A percentile compares a stretch with the other conserved stretches of the same genome.
Conservation (phyloP, 2,888 invertebrate genomes). For the Ectemnius continuus region DNA sequence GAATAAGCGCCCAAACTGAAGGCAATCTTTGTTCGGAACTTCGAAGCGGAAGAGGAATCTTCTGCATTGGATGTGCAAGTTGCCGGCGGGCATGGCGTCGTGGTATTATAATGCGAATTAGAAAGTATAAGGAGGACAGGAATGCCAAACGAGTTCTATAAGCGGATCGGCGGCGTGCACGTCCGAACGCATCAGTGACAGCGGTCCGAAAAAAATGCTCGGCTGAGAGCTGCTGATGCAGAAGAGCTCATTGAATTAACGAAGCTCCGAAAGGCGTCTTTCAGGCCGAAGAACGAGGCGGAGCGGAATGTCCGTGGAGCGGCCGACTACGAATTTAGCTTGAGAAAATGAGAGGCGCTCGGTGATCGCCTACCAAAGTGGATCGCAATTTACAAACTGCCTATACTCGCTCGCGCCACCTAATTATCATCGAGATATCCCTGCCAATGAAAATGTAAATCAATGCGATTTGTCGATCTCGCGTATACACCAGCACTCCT, state of each 20-base stretch:
- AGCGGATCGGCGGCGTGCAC: background rate
- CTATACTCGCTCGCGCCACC: background rate
- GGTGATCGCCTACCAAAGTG: conserved; percentile 16
- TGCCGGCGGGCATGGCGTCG: conserved; percentile 13
- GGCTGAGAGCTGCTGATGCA: background rate
- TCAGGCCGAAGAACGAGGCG: background rate
- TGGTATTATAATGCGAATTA: conserved; percentile 26
- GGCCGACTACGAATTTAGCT: background rate
- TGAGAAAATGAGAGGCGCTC: background rate
- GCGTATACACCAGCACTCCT: too few species aligned
- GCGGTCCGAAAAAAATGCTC: background rate
- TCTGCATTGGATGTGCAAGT: background rate
- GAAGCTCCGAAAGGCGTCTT: background rate
- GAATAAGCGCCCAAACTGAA: too few species aligned
- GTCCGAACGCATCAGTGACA: background rate
- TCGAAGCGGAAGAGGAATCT: too few species aligned
- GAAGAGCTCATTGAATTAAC: background rate
- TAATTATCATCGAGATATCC: background rate
- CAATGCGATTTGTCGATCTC: too few species aligned
- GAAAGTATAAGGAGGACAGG: conserved; percentile 10
- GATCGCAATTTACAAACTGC: conserved; percentile 23
- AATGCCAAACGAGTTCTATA: conserved; percentile 1
- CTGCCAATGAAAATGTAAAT: background rate
- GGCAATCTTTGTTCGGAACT: too few species aligned
- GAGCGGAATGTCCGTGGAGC: background rate